Evolutionary conservation across 2,888 invertebrate species (phyloP), one percentile per base, ranked within the genome.

Genomic region (Pterobdella sp.): DNA sequence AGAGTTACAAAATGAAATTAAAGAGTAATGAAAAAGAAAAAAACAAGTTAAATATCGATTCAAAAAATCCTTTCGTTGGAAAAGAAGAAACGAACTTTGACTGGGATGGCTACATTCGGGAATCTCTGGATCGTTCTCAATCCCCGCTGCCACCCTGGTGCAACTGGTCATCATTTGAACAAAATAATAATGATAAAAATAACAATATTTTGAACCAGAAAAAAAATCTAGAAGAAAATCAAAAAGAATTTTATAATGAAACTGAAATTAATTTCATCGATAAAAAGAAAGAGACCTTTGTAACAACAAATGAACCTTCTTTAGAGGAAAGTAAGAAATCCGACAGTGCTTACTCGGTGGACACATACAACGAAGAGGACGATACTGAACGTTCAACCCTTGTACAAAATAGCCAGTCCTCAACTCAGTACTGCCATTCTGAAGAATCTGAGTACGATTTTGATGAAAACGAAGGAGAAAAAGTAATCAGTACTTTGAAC

Each of bases 81-180:
- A 26, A 22, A 3, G 60, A 26, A 26, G 60, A 56, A 26, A 56
- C 60, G n/a, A 56, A 56, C 18, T 56, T 56, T 22, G 60, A 56
- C n/a, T 56, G 60, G 60, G 60, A 56, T 3, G 26, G n/a, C 4
- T 56, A n/a, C 60, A 22, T 56, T 18, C 60, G n/a, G 26, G 26
- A 26, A 26, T 56, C 60, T 4, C 18, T 56, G 60, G 60, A 56
- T 3, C 18, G 60, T 26, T 26, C 18, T 4, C 60, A n/a, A 4
- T 56, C 60, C 4, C 60, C 60, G n/a, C 18, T 26, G 18, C 71
- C 71, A 22, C 26, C 60, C 32, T 71, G 71, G 71, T 71, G 71
- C 63, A 56, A 71, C 37, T 71, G 71, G 71, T 71, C 71, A 18
- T 63, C 71, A 14, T 71, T 71, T 34, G 65, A 65, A 18, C 65